These are phyloP conservation scores for Notolepis coatsorum DNA, from an alignment of 2,797 vertebrate species.

Conservation along the genomic window DNA sequence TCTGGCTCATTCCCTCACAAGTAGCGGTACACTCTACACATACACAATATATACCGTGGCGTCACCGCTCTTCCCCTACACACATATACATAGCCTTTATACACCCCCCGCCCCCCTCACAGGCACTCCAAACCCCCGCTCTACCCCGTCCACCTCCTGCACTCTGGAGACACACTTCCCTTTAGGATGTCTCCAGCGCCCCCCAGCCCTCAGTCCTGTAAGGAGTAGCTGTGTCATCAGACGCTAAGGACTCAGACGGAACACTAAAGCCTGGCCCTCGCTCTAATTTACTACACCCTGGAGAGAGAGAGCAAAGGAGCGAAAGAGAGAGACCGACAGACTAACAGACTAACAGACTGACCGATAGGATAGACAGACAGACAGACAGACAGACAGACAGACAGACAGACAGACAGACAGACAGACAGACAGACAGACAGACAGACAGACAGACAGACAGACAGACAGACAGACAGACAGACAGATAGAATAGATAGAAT, in stretches of 20 bases:
- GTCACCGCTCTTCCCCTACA: too few species aligned
- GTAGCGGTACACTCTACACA: too few species aligned
- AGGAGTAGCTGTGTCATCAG: conserved; percentile 82
- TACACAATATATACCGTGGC: too few species aligned
- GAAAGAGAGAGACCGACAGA: conserved; percentile 17
- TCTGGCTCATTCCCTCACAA: too few species aligned
- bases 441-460: neutral
- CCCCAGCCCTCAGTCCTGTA: conserved; percentile 47
- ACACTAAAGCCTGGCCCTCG: conserved; percentile 73
- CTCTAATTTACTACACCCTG: conserved; percentile 77
- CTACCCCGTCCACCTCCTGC: conserved; percentile 33
- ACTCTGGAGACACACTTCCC: too few species aligned
- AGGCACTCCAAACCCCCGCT: neutral
- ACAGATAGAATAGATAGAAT: too few species aligned
- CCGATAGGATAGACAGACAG: conserved; percentile 26
- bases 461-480: neutral
- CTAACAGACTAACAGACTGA: conserved; percentile 41
- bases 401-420: conserved; percentile 23
- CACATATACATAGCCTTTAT: neutral
- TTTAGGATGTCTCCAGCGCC: neutral
- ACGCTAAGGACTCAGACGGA: conserved; percentile 78
- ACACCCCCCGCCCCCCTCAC: conserved; percentile 1
- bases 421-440: conserved; percentile 9
- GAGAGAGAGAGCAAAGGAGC: conserved; percentile 39
- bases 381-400: conserved; percentile 41